Evolutionary conservation across 2,797 vertebrate genomes (phyloP).

Genomic region (Neosilurus hyrtlii): DNA sequence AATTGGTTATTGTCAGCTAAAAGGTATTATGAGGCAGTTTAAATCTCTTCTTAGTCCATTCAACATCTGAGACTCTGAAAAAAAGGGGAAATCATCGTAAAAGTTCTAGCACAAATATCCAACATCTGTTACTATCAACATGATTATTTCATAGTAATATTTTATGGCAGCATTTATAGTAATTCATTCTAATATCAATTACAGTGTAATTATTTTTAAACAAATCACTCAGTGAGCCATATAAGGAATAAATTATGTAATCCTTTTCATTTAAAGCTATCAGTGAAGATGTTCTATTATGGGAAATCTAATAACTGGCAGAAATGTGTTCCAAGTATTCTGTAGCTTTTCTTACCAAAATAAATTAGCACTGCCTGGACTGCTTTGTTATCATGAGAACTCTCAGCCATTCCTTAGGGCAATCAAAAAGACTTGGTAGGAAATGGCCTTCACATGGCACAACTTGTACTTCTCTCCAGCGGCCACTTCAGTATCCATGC

Average conservation of each 20-base stretch:
- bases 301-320: not conserved
- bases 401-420: conserved; percentile 51
- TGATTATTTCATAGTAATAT: not conserved
- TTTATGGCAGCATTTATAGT: not conserved
- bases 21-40: conserved; percentile 39
- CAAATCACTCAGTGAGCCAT: not conserved
- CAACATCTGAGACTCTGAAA: conserved; percentile 2
- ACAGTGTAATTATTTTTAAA: not conserved
- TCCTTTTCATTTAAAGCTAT: not conserved
- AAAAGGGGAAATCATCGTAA: not conserved
- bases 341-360: not conserved
- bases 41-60: conserved; percentile 40
- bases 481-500: conserved; percentile 32
- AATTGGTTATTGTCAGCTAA: conserved; percentile 36
- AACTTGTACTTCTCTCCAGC: conserved; percentile 44
- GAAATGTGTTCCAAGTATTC: not conserved
- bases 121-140: conserved; percentile 12
- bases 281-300: not conserved
- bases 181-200: not conserved
- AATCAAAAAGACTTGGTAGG: conserved; percentile 62
- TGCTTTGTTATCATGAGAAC: conserved; percentile 22
- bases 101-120: not conserved
- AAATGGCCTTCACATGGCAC: conserved; percentile 62
- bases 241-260: not conserved
- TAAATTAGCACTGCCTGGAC: not conserved